Evolutionary conservation across 2,797 vertebrate species (phyloP), one percentile per base, ranked within the genome.

Genomic region (Microctenopoma steveboyesi): DNA sequence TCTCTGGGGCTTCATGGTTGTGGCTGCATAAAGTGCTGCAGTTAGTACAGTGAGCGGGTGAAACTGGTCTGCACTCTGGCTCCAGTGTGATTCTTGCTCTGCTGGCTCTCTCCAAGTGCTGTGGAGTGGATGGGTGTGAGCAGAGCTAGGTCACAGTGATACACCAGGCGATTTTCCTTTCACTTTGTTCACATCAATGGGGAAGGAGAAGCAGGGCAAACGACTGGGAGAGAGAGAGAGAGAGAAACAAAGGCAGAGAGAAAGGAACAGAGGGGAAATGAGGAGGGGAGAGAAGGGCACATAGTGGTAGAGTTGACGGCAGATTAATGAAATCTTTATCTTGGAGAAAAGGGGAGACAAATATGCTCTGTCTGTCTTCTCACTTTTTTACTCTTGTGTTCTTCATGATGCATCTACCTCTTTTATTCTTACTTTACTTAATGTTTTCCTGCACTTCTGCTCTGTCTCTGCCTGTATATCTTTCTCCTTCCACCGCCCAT

Each of bases 261-360:
- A 22, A 22, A 22, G 22, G 22, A 22, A 22, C 22, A 22, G 22
- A 22, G 22, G 22, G 22, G 58, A 58, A 25, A 51, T 64, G 68
- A 65, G 74, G 72, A 65, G 67, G 76, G 64, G 37, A 53, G 74
- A 68, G 65, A 64, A 75, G 74, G 60, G 74, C 39, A 70, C 49
- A 75, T 79, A 79, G 76, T 77, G 82, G 74, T 33, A 56, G 57
- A 70, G 83, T 90, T 91, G 90, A 85, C 37, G 69, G 62, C 27
- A 37, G 62, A 87, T 92, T 84, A 93, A 92, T 92, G 75, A 90
- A 85, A 91, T 88, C 81, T 92, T 92, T 92, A 87, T 92, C 69
- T 84, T 11, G 54, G 78, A 72, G 7, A 10, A 22, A 62, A 58
- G 72, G 74, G 69, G 48, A 69, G 74, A 72, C 55, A 0, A 59